A percentile compares a stretch with the other conserved stretches of the same genome.
Conservation (phyloP, 1,140 invertebrate species). For the Gerris buenoi region DNA sequence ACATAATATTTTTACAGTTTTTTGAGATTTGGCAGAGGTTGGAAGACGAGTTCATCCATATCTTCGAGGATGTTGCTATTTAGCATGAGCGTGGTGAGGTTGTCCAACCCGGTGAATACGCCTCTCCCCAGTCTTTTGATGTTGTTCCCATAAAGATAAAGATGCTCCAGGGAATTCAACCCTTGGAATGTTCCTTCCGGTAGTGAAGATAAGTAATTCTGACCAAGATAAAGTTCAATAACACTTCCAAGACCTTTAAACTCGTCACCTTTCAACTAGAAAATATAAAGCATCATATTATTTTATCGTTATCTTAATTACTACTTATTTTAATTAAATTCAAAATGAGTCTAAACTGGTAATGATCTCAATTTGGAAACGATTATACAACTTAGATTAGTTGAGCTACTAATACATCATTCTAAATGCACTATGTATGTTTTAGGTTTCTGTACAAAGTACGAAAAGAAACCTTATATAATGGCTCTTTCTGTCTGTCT, state of each 20-base stretch:
- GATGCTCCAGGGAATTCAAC: constrained; percentile 33
- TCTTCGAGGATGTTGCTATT: constrained; percentile 42
- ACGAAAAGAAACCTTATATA: too few relatives aligned
- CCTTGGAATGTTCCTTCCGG: constrained; percentile 34
- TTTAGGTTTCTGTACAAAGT: too few relatives aligned
- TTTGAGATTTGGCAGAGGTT: constrained; percentile 31
- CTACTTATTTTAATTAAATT: too few relatives aligned
- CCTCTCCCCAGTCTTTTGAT: constrained; percentile 35
- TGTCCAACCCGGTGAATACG: constrained; percentile 37
- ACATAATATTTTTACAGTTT: constrained; percentile 32
- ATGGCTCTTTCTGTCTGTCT: too few relatives aligned
- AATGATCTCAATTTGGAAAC: too few relatives aligned
- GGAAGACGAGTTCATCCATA: constrained; percentile 36
- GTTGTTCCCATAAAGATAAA: constrained; percentile 44
- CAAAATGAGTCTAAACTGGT: too few relatives aligned
- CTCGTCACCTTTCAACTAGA: constrained; percentile 32
- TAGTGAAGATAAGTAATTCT: constrained; percentile 39
- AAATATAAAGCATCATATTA: not conserved
- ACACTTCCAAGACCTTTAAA: constrained; percentile 36
- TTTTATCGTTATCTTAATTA: too few relatives aligned
- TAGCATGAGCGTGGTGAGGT: constrained; percentile 40
- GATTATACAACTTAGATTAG: too few relatives aligned
- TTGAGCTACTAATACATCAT: too few relatives aligned
- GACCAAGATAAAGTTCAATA: constrained; percentile 40
- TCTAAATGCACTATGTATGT: too few relatives aligned